Conservation (phyloP, 1,140 invertebrate species). For the Neomicropteryx cornuta region DNA sequence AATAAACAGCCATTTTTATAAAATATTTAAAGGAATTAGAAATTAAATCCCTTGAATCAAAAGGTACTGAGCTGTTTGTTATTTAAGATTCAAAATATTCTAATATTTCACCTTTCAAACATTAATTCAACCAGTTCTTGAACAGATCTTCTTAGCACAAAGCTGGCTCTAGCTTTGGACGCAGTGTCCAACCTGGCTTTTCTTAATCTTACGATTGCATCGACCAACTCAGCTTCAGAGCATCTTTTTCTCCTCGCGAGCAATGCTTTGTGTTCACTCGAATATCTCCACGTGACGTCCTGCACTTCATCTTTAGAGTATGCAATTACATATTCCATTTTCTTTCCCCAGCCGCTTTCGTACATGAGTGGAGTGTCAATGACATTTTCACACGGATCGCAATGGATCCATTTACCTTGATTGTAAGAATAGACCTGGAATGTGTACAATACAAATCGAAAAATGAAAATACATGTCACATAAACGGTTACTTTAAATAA, state of each 20-base stretch:
- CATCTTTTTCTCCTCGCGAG: slow-evolving; percentile 43
- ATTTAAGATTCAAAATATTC: background rate
- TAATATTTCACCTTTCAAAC: slow-evolving; percentile 28
- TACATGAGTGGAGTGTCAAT: slow-evolving; percentile 88
- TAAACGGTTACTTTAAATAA: too few species aligned
- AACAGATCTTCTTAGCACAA: slow-evolving; percentile 39
- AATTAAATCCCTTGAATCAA: too few species aligned
- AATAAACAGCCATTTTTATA: too few species aligned
- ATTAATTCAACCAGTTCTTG: slow-evolving; percentile 45
- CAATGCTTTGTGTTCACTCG: slow-evolving; percentile 49
- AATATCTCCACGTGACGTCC: slow-evolving; percentile 96
- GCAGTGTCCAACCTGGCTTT: slow-evolving; percentile 36
- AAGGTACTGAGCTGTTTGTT: background rate
- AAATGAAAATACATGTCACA: slow-evolving; percentile 2
- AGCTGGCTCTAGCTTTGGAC: slow-evolving; percentile 30
- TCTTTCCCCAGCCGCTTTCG: slow-evolving; percentile 83
- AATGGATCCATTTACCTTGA: slow-evolving; percentile 80
- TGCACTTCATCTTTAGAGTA: slow-evolving; percentile 84
- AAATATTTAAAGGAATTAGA: too few species aligned
- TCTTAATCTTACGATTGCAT: slow-evolving; percentile 33
- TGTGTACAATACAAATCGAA: slow-evolving; percentile 5
- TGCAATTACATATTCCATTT: slow-evolving; percentile 79
- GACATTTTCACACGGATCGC: slow-evolving; percentile 88
- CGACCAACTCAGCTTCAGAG: slow-evolving; percentile 48
- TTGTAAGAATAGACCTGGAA: slow-evolving; percentile 53